Percentiles rank a stretch among this genome's conserved stretches.
phyloP scores from a whole-genome alignment of 1,140 invertebrate species.

The Zaprionus capensis region DNA sequence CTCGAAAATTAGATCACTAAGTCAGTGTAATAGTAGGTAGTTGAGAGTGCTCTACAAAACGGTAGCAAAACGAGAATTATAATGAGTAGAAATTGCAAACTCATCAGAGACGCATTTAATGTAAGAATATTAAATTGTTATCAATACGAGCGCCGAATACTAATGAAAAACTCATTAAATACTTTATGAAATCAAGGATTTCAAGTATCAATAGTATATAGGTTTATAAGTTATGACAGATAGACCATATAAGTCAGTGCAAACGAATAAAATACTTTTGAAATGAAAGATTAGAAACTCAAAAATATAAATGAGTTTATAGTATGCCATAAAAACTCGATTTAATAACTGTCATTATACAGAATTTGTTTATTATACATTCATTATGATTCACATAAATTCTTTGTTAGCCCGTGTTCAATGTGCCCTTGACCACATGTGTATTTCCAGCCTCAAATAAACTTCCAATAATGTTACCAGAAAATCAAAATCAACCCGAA shows the following conservation, averaged over 20 bases:
- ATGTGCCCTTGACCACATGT: slow-evolving; percentile 16
- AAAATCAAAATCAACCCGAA: slow-evolving; percentile 23
- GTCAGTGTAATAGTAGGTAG: slow-evolving; percentile 4
- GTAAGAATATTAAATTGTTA: too few species aligned
- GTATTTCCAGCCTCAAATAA: slow-evolving; percentile 16
- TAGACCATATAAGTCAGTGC: not conserved
- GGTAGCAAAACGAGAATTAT: not conserved
- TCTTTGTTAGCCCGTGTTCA: not conserved
- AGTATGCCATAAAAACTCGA: not conserved
- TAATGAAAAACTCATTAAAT: too few species aligned
- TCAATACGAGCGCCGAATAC: too few species aligned
- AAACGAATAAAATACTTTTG: not conserved
- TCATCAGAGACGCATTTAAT: too few species aligned
- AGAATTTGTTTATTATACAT: not conserved
- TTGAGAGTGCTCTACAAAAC: not conserved
- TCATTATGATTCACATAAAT: not conserved
- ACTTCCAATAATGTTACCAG: slow-evolving; percentile 13
- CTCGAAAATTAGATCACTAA: not conserved
- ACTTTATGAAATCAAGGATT: too few species aligned
- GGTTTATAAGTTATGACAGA: not conserved
- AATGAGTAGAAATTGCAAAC: not conserved
- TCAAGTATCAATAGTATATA: not conserved
- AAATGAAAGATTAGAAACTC: not conserved
- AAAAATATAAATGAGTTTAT: slow-evolving; percentile 1
- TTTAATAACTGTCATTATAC: not conserved